Percentiles rank a stretch among this genome's conserved stretches.
Evolutionary conservation across 2,113 vertebrate species (phyloP).

Genomic region (Hypanus sabinus): DNA sequence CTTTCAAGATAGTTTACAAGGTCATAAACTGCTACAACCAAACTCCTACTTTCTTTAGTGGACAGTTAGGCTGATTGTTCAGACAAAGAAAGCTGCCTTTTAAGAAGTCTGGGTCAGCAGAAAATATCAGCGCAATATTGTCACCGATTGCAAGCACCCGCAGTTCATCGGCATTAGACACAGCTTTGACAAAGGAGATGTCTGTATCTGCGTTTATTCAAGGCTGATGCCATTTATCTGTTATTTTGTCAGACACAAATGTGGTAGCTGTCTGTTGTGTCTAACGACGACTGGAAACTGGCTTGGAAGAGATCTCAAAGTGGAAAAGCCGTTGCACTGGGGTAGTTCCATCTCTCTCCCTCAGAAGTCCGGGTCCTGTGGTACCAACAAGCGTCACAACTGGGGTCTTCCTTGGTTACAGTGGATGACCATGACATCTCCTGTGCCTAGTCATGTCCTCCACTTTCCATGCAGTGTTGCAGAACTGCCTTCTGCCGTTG

Average conservation of each 20-base stretch:
- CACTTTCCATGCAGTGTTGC: no score
- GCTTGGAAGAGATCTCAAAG: no score
- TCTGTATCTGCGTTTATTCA: neutral
- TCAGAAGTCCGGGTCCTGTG: no score
- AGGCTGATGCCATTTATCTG: neutral
- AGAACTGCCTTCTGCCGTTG: no score
- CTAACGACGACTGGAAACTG: no score
- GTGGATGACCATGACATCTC: no score
- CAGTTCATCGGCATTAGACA: neutral
- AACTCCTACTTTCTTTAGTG: neutral
- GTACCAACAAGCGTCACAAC: no score
- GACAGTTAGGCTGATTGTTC: neutral
- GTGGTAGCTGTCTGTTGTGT: no score
- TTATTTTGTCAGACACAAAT: neutral
- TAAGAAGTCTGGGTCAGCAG: neutral
- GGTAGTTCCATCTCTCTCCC: no score
- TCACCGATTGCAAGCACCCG: neutral
- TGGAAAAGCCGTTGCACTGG: no score
- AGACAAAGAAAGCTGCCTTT: neutral
- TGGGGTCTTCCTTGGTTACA: no score
- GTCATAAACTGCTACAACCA: neutral
- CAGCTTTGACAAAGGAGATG: neutral
- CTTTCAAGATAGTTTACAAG: neutral
- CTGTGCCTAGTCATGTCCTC: no score
- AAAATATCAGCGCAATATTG: neutral